Base-by-base conservation (phyloP, 2,888 invertebrate species). In the Chrysolina oricalcia region DNA sequence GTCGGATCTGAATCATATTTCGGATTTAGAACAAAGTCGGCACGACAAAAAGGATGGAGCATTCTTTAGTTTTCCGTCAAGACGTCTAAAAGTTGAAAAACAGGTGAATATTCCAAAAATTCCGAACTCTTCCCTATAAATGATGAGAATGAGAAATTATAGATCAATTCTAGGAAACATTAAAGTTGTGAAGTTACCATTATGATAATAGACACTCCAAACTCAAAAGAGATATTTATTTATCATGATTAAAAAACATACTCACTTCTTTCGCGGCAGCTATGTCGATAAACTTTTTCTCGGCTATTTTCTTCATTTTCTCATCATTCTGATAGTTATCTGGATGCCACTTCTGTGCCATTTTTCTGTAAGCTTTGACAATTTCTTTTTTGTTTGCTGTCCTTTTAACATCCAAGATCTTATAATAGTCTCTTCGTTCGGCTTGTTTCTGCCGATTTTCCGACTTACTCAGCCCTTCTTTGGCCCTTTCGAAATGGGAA, bases 291-390 rank as follows among this genome's bases (percentile, higher is more conserved):
- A 99, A 99, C 90, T 95, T 98, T 89, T 98, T 98, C 89, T 99
- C 96, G 0, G 99, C 99, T 68, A 94, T 91, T 87, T 97, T 96
- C 90, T 98, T 98, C 87, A 97, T 97, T 78, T 96, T 95, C 13
- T 93, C 95, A 67, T 92, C 91, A 67, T 91, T 92, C 70, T 92
- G 92, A 89, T 94, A 98, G 89, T 96, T 97, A 89, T 99, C 99
- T 0, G 99, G 99, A 90, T 99, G 99, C 98, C 99, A 99, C 89
- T 98, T 96, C 89, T 97, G 97, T 15, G 99, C 99, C 69, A 97
- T 93, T 90, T 97, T 97, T 81, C 99, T 93, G 89, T 99, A 99
- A 19, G 98, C 99, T 91, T 98, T 99, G 15, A 93, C 91, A 59
- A 99, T 97, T 88, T 99, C 97, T 85, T 94, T 94, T 89, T 99